A percentile compares a stretch with the other conserved stretches of the same genome.
Evolutionary conservation across 2,888 invertebrate genomes (phyloP).

Genomic region (Leptarthrus brevirostris): DNA sequence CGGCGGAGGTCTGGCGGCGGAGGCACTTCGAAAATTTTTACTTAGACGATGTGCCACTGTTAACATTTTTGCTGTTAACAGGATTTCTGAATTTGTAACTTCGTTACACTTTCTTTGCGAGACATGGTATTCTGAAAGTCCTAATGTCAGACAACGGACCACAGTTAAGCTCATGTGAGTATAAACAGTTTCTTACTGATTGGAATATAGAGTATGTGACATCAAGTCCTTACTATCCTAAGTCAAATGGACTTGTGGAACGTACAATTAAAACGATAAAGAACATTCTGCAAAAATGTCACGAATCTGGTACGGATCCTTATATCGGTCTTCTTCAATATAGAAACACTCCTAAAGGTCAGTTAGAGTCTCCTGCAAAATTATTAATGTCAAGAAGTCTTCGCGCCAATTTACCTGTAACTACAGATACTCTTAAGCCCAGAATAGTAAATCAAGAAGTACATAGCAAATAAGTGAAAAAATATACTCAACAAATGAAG

Average conservation of each 20-base stretch:
- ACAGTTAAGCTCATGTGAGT: constrained; percentile 14
- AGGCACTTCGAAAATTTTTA: too few relatives aligned
- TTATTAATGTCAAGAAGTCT: constrained; percentile 38
- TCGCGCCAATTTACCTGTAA: background rate
- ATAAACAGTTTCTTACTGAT: background rate
- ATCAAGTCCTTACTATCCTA: constrained; percentile 1
- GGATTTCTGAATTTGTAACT: too few relatives aligned
- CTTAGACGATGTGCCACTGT: too few relatives aligned
- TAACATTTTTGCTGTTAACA: too few relatives aligned
- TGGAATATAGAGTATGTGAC: background rate
- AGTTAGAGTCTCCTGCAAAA: background rate
- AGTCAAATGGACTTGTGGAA: constrained; percentile 3
- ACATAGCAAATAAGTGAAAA: too few relatives aligned
- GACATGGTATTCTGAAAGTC: constrained; percentile 11
- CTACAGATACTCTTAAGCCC: background rate
- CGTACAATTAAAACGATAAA: background rate
- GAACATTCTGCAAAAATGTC: background rate
- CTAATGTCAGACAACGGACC: constrained; percentile 38
- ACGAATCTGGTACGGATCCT: constrained; percentile 43
- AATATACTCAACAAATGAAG: too few relatives aligned
- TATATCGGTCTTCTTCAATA: constrained; percentile 53
- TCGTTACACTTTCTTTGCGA: too few relatives aligned
- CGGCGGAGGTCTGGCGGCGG: too few relatives aligned
- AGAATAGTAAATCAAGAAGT: background rate
- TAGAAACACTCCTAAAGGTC: constrained; percentile 51